Evolutionary conservation across 2,797 vertebrate genomes (phyloP), one percentile per base, ranked within the genome.

Genomic region (Varecia variegata): DNA sequence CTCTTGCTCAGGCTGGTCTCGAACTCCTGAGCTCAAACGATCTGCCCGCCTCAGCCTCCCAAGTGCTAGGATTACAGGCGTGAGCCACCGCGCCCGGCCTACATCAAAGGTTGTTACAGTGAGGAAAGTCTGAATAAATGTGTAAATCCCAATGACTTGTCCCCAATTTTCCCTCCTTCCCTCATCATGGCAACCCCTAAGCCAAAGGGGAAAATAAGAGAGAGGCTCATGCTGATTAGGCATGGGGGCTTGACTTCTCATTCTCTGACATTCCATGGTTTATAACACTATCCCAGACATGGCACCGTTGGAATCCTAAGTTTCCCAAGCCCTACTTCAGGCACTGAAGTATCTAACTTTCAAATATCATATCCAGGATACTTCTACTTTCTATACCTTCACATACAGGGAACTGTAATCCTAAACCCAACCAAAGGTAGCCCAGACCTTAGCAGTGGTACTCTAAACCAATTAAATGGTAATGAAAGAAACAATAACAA

Each of bases 141-240:
- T 35, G 23, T 43, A 35, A 81, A 21, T 82, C 5, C 38, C 25
- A 38, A 5, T 74, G 71, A 56, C 2, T 71, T 88, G 2, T 60
- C 21, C 9, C 11, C 58, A 9, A 14, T 47, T 32, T 56, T 2
- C 7, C 7, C 5, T 32, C 1, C 2, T 80, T 0, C 3, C 6
- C 25, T 77, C 32, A 76, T 32, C 25, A 65, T 17, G 9, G 43
- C 7, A 71, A 13, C 15, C 8, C 38, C 81, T 47, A 88, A 87
- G 23, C 35, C 17, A 56, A 38, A 91, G 7, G 32, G 6, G 32
- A 27, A 50, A 43, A 7, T 5, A 50, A 14, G 17, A 70, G 56
- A 70, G 47, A 38, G 43, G 45, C 23, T 73, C 23, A 83, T 43
- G 47, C 2, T 82, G 3, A 38, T 58, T 10, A 80, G 4, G 15